A percentile compares a stretch with the other conserved stretches of the same genome.
phyloP scores from a whole-genome alignment of 2,888 invertebrate species.

The Dynastes hyllus region DNA sequence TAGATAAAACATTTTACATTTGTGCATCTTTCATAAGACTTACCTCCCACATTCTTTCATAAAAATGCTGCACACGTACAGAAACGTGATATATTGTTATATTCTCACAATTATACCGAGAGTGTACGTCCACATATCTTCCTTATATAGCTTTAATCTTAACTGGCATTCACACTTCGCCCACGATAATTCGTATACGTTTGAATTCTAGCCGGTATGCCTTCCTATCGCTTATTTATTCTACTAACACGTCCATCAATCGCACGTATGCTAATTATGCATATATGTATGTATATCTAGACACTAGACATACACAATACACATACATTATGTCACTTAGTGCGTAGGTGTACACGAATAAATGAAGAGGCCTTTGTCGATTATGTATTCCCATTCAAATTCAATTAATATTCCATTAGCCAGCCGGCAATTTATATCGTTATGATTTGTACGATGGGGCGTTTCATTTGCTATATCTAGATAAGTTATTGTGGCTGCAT shows the following conservation, averaged over 20 bases:
- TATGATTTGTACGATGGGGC: slow-evolving; percentile 16
- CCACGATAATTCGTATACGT: background rate
- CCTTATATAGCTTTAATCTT: slow-evolving; percentile 10
- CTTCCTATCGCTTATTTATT: background rate
- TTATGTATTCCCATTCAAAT: slow-evolving; percentile 22
- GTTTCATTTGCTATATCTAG: background rate
- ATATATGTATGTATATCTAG: background rate
- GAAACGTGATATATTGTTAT: background rate
- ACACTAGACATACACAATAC: background rate
- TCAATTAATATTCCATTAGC: slow-evolving; percentile 36
- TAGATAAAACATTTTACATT: background rate
- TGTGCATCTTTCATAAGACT: background rate
- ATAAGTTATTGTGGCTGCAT: background rate
- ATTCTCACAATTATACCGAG: background rate
- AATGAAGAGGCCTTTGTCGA: slow-evolving; percentile 1
- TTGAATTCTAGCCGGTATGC: slow-evolving; percentile 1
- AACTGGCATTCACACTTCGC: background rate
- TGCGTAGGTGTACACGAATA: background rate
- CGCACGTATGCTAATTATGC: background rate
- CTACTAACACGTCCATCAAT: background rate
- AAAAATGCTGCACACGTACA: background rate
- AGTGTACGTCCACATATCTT: background rate
- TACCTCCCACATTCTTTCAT: background rate
- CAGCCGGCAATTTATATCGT: slow-evolving; percentile 11
- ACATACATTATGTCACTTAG: background rate